A percentile compares a stretch with the other conserved stretches of the same genome.
Conservation (phyloP, 1,140 invertebrate genomes). For the Epicauta chinensis region DNA sequence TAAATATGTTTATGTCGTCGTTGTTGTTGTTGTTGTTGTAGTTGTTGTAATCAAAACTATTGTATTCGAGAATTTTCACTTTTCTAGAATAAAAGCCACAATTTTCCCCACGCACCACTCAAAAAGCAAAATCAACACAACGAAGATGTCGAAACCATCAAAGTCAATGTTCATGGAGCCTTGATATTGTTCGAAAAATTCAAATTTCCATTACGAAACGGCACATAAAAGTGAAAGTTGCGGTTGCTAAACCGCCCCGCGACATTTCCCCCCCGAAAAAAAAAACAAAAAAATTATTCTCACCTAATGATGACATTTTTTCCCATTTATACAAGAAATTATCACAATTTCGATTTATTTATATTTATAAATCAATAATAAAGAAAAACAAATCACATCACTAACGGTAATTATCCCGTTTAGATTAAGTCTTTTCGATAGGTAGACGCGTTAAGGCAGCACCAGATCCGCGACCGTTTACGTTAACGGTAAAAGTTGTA, state of each 20-base stretch:
- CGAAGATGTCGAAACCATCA: conserved; percentile 16
- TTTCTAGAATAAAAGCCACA: neutral
- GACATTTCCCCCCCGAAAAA: neutral
- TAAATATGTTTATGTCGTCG: no score
- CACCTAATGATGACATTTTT: conserved; percentile 27
- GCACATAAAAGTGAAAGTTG: conserved; percentile 18
- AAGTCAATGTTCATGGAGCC: conserved; percentile 22
- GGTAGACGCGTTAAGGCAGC: conserved; percentile 15
- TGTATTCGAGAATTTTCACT: no score
- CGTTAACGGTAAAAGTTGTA: conserved; percentile 42
- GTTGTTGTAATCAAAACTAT: no score
- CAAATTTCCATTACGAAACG: conserved; percentile 15
- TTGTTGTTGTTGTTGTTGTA: no score
- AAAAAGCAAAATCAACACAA: no score
- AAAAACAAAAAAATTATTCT: conserved; percentile 7
- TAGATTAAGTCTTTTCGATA: neutral
- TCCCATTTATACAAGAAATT: conserved; percentile 17
- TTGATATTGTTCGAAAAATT: conserved; percentile 25
- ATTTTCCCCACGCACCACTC: no score
- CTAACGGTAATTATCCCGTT: neutral
- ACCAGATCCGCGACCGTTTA: conserved; percentile 19
- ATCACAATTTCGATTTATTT: neutral
- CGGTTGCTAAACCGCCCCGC: conserved; percentile 6
- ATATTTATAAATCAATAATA: neutral
- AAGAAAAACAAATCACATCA: neutral